Base-by-base conservation (phyloP, 2,888 invertebrate genomes). In the Acanthococcus lagerstroemiae region DNA sequence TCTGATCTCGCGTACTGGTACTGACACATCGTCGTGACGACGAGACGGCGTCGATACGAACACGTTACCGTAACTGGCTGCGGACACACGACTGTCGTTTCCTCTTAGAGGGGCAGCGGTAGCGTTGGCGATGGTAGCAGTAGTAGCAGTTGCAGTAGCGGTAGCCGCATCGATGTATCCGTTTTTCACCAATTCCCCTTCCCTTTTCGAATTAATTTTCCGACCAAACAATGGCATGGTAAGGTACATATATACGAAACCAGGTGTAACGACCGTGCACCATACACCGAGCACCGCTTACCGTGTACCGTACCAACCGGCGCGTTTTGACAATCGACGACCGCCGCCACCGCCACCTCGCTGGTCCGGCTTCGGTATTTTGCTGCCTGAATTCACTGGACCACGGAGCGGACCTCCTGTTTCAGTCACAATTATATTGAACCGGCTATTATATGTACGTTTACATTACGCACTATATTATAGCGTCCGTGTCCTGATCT, bases 201-300 rank as follows among this genome's bases (percentile, higher is more conserved):
- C 63, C 37, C 37, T 52, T 26, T 24, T 63, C 30, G 17, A 52
- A 52, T 52, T 22, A 24, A 24, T 63, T 63, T 63, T 63, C 63
- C 63, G 63, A 63, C 63, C 52, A 63, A 63, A 63, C 63, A 63
- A 63, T 63, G 63, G 63, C 63, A 63, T 63, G 21, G 54, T 54
- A 30, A 7, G 52, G n/a, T n/a, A n/a, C n/a, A n/a, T n/a, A 22
- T 22, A 22, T 52, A 63, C 37, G 52, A 63, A 63, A 63, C 54
- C 63, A 63, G 54, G 63, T 63, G 63, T 63, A 63, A 63, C 63
- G 63, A 63, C 63, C 63, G 63, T 52, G 54, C 37, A 26, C 27
- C 27, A 25, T n/a, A n/a, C n/a, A n/a, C n/a, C n/a, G n/a, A n/a
- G n/a, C n/a, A n/a, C n/a, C n/a, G n/a, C n/a, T n/a, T n/a, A n/a